Evolutionary conservation across 1,140 invertebrate genomes (phyloP).

Genomic region (Rhynchophorus ferrugineus): DNA sequence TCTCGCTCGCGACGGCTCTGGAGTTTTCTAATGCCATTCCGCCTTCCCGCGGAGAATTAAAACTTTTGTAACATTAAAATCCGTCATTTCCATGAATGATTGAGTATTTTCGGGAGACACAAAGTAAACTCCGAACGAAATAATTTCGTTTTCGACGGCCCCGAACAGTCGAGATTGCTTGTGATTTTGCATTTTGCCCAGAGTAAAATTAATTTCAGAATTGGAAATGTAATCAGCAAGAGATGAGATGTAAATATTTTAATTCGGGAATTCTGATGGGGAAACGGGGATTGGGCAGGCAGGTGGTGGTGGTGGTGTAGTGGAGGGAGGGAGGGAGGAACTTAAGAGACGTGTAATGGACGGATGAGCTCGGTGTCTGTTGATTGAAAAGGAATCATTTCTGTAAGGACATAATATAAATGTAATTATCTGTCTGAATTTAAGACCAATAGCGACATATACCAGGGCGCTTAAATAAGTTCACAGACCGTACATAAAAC

Average conservation of each 20-base stretch:
- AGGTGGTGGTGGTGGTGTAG: too few relatives aligned
- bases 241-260: conserved; percentile 37
- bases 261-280: conserved; percentile 33
- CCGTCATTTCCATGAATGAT: conserved; percentile 41
- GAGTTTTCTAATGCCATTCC: conserved; percentile 14
- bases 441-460: too few relatives aligned
- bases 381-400: too few relatives aligned
- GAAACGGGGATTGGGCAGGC: too few relatives aligned
- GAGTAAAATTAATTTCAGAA: conserved; percentile 37
- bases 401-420: too few relatives aligned
- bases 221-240: conserved; percentile 37
- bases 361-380: too few relatives aligned
- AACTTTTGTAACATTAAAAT: conserved; percentile 40
- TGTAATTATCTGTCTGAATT: too few relatives aligned
- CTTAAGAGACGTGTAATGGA: too few relatives aligned
- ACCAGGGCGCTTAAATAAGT: too few relatives aligned
- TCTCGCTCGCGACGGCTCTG: too few relatives aligned
- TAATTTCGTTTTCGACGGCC: conserved; percentile 36
- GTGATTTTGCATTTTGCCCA: conserved; percentile 35
- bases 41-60: conserved; percentile 31
- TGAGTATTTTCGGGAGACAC: conserved; percentile 34
- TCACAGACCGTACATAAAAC: too few relatives aligned
- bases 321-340: too few relatives aligned
- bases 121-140: conserved; percentile 36
- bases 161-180: conserved; percentile 32